Conservation (phyloP, 2,888 invertebrate genomes). For the Andrena bicolor region DNA sequence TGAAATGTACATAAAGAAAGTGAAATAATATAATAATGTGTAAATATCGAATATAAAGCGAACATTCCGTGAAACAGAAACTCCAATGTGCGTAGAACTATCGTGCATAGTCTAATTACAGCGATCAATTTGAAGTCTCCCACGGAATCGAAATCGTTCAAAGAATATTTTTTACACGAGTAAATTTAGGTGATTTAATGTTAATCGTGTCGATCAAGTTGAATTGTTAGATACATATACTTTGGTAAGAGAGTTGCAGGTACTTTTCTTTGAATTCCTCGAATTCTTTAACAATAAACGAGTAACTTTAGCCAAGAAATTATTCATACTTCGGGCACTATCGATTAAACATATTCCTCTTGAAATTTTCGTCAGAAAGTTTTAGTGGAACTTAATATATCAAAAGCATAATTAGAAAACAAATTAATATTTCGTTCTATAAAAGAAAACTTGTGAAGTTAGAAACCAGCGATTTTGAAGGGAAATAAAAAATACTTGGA, state of each 20-base stretch:
- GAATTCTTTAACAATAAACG: no score
- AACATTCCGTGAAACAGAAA: no score
- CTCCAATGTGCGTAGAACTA: no score
- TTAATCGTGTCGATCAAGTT: neutral
- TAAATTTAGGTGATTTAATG: neutral
- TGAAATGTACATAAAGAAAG: neutral
- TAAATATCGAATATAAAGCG: neutral
- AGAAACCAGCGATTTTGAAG: neutral
- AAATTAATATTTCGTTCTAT: neutral
- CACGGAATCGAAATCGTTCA: no score
- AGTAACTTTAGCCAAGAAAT: no score
- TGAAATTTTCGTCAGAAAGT: neutral
- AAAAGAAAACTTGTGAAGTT: neutral
- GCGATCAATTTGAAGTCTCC: no score
- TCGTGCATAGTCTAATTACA: no score
- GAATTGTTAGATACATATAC: neutral
- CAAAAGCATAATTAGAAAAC: neutral
- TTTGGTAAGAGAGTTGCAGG: constrained; percentile 4
- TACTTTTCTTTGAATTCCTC: neutral
- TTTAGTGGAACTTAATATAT: neutral
- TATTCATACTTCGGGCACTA: no score
- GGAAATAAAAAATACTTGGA: neutral
- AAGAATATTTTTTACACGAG: no score
- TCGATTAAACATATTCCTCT: neutral
- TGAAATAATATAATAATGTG: neutral